These are phyloP conservation scores for Panopea generosa DNA, from an alignment of 2,888 invertebrate species.

Conservation along the genomic window DNA sequence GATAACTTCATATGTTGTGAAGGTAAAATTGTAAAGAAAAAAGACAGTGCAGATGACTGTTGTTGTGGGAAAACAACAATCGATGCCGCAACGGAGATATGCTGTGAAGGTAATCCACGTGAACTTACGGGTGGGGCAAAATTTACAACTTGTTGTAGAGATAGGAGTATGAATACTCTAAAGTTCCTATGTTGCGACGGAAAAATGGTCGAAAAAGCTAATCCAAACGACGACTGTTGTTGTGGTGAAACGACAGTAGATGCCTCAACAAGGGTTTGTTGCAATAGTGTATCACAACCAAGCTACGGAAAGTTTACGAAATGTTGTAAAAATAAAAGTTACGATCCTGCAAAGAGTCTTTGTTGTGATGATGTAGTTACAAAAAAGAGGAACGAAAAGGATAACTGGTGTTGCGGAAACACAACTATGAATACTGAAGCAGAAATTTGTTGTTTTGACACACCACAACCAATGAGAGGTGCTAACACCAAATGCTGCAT, in stretches of 20 bases:
- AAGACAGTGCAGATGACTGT: constrained; percentile 41
- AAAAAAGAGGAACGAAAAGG: constrained; percentile 32
- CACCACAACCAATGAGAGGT: constrained; percentile 28
- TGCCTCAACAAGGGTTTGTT: constrained; percentile 39
- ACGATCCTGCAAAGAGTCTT: constrained; percentile 34
- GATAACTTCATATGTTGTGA: constrained; percentile 45
- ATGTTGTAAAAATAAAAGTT: constrained; percentile 44
- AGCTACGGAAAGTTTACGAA: constrained; percentile 37
- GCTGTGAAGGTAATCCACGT: constrained; percentile 49
- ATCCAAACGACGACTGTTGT: constrained; percentile 44
- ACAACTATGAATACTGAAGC: constrained; percentile 44
- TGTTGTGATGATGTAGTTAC: constrained; percentile 31
- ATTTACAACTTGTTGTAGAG: constrained; percentile 42
- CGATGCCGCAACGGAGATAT: constrained; percentile 45
- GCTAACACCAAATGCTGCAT: constrained; percentile 43
- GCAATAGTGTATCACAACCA: constrained; percentile 48
- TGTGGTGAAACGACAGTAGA: constrained; percentile 53
- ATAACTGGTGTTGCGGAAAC: constrained; percentile 52
- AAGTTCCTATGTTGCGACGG: constrained; percentile 44
- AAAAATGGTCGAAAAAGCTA: constrained; percentile 23
- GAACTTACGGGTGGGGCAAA: constrained; percentile 35
- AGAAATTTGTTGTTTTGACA: constrained; percentile 45
- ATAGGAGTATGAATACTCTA: constrained; percentile 44
- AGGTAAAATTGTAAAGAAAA: constrained; percentile 35
- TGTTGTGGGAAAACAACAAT: constrained; percentile 56